These are phyloP conservation scores for Sebastiscus tertius DNA, from an alignment of 2,797 vertebrate genomes.

Conservation along the genomic window DNA sequence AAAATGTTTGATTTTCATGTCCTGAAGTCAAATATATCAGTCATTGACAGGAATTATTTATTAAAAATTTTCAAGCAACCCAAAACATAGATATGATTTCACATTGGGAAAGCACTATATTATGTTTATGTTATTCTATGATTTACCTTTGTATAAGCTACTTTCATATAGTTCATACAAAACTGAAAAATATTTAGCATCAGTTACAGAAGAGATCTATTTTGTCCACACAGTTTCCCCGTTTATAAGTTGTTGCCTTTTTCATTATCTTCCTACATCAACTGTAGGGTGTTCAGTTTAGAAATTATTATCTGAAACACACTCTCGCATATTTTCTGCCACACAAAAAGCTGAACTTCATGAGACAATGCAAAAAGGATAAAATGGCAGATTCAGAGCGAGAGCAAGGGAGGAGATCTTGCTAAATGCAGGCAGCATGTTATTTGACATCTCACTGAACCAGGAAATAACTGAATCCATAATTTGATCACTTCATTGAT, in stretches of 20 bases:
- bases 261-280: background rate
- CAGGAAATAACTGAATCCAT: constrained; percentile 66
- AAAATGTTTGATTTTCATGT: no score
- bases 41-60: no score
- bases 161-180: no score
- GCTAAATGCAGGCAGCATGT: constrained; percentile 33
- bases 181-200: no score
- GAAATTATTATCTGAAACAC: background rate
- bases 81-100: no score
- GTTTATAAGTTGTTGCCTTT: background rate
- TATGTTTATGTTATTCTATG: no score
- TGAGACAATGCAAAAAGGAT: background rate
- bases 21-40: no score
- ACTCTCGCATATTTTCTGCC: background rate
- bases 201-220: no score
- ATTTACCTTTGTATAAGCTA: no score
- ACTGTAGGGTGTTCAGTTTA: background rate
- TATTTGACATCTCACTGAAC: constrained; percentile 74
- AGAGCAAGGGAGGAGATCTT: constrained; percentile 7
- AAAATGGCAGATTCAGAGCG: background rate
- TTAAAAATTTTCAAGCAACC: no score
- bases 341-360: background rate
- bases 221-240: background rate
- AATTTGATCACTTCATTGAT: constrained; percentile 71
- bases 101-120: no score